These are phyloP conservation scores for Bombus sibiricus DNA, from an alignment of 1,140 invertebrate species.

Conservation along the genomic window DNA sequence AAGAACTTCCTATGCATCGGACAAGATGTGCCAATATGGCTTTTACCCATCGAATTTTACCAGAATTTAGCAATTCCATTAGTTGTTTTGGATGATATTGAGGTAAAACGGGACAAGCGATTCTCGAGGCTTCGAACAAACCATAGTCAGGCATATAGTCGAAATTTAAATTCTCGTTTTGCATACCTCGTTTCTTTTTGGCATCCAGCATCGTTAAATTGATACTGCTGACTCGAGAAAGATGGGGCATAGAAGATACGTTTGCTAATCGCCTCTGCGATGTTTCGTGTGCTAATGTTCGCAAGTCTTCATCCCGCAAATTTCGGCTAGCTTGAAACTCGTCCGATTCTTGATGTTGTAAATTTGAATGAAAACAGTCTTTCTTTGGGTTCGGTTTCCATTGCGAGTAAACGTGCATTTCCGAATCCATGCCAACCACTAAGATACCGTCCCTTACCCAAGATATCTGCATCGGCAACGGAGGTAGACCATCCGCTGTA, in stretches of 20 bases:
- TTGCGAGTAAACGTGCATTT: constrained; percentile 99
- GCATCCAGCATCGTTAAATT: constrained; percentile 91
- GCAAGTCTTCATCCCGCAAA: constrained; percentile 90
- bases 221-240: constrained; percentile 91
- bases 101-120: constrained; percentile 98
- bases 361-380: constrained; percentile 78
- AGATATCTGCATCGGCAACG: constrained; percentile 98
- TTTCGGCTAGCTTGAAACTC: constrained; percentile 89
- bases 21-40: constrained; percentile 98
- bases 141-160: constrained; percentile 97
- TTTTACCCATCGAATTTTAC: constrained; percentile 98
- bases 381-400: constrained; percentile 92
- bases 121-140: constrained; percentile 97
- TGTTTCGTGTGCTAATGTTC: constrained; percentile 88
- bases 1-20: constrained; percentile 89
- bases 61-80: constrained; percentile 99
- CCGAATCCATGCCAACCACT: constrained; percentile 99
- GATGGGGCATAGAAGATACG: constrained; percentile 89
- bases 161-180: constrained; percentile 83
- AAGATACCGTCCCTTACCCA: constrained; percentile 99
- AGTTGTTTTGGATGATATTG: constrained; percentile 99
- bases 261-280: constrained; percentile 87
- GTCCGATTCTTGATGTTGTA: constrained; percentile 84
- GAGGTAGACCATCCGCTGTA: constrained; percentile 97
- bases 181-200: constrained; percentile 85